Evolutionary conservation across 2,113 vertebrate species (phyloP), one percentile per base, ranked within the genome.

Genomic region (Mus musculus): DNA sequence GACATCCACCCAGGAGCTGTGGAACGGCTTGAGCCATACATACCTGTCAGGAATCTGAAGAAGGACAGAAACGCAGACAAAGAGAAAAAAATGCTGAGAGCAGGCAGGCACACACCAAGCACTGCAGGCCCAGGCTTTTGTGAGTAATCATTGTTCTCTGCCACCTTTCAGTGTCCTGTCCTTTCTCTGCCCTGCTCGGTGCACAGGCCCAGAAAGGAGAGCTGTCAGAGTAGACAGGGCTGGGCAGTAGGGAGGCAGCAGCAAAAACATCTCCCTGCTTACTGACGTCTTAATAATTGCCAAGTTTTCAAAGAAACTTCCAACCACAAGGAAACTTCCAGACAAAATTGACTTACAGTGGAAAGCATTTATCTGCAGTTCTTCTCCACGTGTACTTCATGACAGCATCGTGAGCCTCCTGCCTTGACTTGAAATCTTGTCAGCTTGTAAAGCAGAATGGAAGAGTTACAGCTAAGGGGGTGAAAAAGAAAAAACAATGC

Each of bases 221-320:
- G 26, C 72, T 28, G 88, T 94, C 92, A 63, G 77, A 36, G 36
- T 54, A 77, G 92, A 84, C 36, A 72, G 84, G 63, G 26, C 82
- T 5, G 0, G 91, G 85, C 46, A 54, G 82, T 91, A 28, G 69
- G 75, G 52, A 94, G 67, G 73, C 81, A 77, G 91, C 30, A 0
- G 89, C 78, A 49, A 87, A 72, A 92, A 69, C 52, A 76, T 59
- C 54, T 67, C 54, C 82, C 91, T 77, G 67, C 95, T 67, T 67
- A 33, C 89, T 92, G 92, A 96, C 85, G 88, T 98, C 96, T 95
- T 93, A 91, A 97, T 95, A 85, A 94, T 86, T 95, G 85, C 81
- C 78, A 95, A 92, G 94, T 95, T 97, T 93, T 95, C 96, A 97
- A 95, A 95, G 97, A 97, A 95, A 97, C 96, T 97, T 96, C 90